Conservation (phyloP, 2,113 vertebrate species). For the Poeciliopsis turrubarensis region DNA sequence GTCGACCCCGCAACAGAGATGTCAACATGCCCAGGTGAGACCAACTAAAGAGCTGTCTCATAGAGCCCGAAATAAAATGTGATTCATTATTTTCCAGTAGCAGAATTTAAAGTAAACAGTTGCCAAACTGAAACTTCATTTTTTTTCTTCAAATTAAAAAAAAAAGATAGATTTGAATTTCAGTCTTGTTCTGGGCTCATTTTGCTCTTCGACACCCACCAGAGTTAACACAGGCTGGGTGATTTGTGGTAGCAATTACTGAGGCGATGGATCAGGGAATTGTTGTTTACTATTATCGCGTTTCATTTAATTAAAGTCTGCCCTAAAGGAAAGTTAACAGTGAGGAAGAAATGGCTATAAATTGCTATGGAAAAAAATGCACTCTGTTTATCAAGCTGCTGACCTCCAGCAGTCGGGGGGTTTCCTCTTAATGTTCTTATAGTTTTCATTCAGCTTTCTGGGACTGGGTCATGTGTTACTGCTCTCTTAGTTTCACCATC, state of each 20-base stretch:
- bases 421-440: neutral
- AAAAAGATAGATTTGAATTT: neutral
- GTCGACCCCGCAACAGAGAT: conserved; percentile 85
- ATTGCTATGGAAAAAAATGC: neutral
- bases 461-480: too few relatives aligned
- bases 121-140: too few relatives aligned
- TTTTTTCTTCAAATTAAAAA: neutral
- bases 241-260: neutral
- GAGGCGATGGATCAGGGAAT: neutral
- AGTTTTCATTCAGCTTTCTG: neutral
- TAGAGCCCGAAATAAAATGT: too few relatives aligned
- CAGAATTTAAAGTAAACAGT: too few relatives aligned
- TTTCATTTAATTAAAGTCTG: neutral
- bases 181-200: neutral
- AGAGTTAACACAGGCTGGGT: neutral
- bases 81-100: too few relatives aligned
- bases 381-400: neutral
- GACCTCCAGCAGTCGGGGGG: neutral
- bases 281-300: neutral
- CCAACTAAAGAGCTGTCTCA: neutral
- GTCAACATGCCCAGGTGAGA: conserved; percentile 89
- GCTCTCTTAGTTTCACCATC: too few relatives aligned
- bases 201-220: neutral
- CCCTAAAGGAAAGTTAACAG: neutral
- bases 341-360: neutral